Conservation (phyloP, 1,140 invertebrate genomes). For the Sycophila sp. region DNA sequence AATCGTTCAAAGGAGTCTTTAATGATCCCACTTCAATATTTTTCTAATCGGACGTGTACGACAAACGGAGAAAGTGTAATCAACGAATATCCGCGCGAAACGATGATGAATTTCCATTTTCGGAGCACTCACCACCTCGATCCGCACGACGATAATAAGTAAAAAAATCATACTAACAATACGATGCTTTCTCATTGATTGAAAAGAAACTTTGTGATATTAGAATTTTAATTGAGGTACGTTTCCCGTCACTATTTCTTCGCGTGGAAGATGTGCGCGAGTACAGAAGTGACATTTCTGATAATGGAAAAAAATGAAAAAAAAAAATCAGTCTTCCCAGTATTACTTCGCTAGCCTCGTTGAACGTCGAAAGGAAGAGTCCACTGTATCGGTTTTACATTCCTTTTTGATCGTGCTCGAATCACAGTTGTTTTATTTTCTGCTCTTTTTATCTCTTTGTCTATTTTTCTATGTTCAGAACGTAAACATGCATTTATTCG, state of each 20-base stretch:
- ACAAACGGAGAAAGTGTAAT: conserved; percentile 31
- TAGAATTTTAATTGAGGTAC: conserved; percentile 41
- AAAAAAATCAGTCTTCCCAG: conserved; percentile 32
- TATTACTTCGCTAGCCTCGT: conserved; percentile 34
- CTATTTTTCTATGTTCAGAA: not conserved
- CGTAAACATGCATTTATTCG: not conserved
- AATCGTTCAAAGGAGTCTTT: conserved; percentile 20
- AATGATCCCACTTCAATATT: conserved; percentile 37
- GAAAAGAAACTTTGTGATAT: conserved; percentile 42
- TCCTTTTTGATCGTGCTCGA: conserved; percentile 16
- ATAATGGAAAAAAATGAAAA: conserved; percentile 15
- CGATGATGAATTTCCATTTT: conserved; percentile 18
- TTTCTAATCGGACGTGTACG: conserved; percentile 29
- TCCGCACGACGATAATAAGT: conserved; percentile 23
- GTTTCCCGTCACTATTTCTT: conserved; percentile 22
- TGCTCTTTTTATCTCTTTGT: not conserved
- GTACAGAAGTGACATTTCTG: conserved; percentile 16
- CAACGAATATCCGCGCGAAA: conserved; percentile 37
- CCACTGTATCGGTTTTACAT: conserved; percentile 15
- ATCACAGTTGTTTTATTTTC: not conserved
- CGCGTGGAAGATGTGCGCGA: conserved; percentile 28
- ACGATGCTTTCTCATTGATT: conserved; percentile 29
- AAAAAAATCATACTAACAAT: no score
- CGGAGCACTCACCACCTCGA: not conserved
- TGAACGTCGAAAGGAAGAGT: conserved; percentile 9